These are phyloP conservation scores for Phalacrocorax pelagicus DNA, from an alignment of 2,113 vertebrate genomes.

Conservation along the genomic window DNA sequence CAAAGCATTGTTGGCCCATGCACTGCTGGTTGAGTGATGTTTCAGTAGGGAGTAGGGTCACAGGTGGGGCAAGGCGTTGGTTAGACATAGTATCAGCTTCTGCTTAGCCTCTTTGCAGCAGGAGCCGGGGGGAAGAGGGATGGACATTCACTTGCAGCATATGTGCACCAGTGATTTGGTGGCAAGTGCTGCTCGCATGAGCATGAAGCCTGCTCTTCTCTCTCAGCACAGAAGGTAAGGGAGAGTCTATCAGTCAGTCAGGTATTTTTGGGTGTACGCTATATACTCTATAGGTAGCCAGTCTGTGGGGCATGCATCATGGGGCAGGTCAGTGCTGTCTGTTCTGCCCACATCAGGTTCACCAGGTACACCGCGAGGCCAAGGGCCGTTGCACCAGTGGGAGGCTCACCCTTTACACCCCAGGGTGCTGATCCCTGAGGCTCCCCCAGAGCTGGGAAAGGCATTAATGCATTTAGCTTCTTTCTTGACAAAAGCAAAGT, in stretches of 20 bases:
- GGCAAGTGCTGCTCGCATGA: background rate
- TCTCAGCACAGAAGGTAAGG: background rate
- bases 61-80: background rate
- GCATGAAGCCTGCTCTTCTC: background rate
- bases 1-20: background rate
- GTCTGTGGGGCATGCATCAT: background rate
- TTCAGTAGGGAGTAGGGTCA: background rate
- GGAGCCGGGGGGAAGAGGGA: background rate
- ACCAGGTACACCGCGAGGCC: background rate
- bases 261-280: background rate
- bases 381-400: background rate
- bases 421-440: background rate
- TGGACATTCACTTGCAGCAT: background rate
- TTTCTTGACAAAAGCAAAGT: background rate
- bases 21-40: background rate
- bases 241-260: background rate
- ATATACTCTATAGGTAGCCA: background rate
- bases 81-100: background rate
- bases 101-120: background rate
- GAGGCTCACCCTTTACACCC: background rate
- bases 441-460: background rate
- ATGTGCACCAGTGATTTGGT: accelerated
- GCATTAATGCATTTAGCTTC: background rate
- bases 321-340: background rate
- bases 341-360: background rate